phyloP scores from a whole-genome alignment of 2,888 invertebrate genomes.

The Seira ritae region DNA sequence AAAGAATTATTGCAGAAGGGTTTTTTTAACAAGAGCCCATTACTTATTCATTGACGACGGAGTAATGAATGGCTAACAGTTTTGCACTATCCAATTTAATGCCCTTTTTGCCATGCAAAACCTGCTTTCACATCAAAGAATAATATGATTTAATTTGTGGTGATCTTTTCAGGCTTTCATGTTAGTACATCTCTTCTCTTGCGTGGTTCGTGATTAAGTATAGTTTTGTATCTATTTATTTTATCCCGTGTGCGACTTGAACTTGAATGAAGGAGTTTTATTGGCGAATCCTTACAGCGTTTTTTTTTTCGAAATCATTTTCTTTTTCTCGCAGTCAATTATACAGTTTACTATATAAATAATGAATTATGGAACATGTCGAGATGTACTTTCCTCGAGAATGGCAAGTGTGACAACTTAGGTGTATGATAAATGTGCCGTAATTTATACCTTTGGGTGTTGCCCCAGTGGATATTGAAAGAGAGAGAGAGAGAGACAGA shows the following conservation, averaged over 20 bases:
- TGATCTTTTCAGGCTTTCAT: not conserved
- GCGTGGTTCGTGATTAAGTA: not conserved
- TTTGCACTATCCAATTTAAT: not conserved
- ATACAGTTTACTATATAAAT: no score
- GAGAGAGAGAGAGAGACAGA: no score
- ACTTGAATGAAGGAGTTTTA: no score
- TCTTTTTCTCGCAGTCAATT: no score
- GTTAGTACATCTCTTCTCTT: not conserved
- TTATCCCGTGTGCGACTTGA: not conserved
- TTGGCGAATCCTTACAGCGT: no score
- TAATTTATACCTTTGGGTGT: slow-evolving; percentile 63
- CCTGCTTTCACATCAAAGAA: not conserved
- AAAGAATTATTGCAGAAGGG: not conserved
- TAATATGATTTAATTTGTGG: slow-evolving; percentile 8
- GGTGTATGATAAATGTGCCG: slow-evolving; percentile 61
- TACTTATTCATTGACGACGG: slow-evolving; percentile 31
- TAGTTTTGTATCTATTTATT: not conserved
- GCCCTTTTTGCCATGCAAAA: not conserved
- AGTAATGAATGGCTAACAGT: not conserved
- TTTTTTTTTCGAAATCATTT: no score
- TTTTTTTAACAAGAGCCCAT: slow-evolving; percentile 40
- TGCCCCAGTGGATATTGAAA: slow-evolving; percentile 23
- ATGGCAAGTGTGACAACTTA: slow-evolving; percentile 44
- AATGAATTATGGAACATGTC: slow-evolving; percentile 35
- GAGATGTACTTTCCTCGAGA: slow-evolving; percentile 14